Evolutionary conservation across 2,797 vertebrate species (phyloP).

Genomic region (Australoheros facetus): DNA sequence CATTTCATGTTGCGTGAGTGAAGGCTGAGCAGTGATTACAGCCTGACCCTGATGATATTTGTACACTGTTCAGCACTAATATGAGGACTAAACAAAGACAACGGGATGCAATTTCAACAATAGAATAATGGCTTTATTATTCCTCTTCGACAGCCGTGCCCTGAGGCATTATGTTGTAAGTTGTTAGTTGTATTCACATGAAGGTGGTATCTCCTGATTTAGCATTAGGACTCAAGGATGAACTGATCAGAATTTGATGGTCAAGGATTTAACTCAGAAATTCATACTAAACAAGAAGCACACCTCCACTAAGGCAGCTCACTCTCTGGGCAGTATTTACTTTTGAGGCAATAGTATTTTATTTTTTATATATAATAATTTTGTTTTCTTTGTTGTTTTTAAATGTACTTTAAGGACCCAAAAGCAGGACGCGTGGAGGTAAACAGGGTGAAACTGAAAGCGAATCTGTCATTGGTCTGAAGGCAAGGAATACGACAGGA

Average conservation of each 20-base stretch:
- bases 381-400: too few species aligned
- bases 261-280: neutral
- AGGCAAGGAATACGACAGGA: too few species aligned
- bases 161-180: neutral
- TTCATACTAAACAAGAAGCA: neutral
- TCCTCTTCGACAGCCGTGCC: neutral
- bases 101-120: neutral
- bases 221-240: neutral
- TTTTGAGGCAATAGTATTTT: too few species aligned
- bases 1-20: conserved; percentile 27
- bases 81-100: neutral
- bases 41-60: conserved; percentile 31
- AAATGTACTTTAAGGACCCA: too few species aligned
- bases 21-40: conserved; percentile 28
- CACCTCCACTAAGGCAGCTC: too few species aligned
- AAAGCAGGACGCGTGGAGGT: too few species aligned
- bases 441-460: too few species aligned
- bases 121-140: neutral
- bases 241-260: neutral
- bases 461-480: too few species aligned
- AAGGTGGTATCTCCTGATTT: neutral
- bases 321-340: too few species aligned
- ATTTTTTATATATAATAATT: too few species aligned
- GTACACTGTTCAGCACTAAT: conserved; percentile 3
- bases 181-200: neutral